Conservation (phyloP, 2,113 vertebrate species). For the Rafetus swinhoei region DNA sequence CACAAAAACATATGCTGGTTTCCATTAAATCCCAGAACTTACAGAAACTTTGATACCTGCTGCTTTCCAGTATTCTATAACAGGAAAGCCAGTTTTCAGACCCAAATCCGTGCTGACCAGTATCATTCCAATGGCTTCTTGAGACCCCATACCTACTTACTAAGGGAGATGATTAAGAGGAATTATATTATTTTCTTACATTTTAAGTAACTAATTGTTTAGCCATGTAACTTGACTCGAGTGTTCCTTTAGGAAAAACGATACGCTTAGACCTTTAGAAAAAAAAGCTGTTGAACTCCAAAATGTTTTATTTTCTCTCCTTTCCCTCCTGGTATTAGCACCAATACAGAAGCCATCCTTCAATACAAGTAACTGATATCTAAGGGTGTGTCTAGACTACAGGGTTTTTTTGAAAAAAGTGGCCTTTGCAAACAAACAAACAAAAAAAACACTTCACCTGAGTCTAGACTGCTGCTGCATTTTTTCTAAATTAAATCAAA, state of each 20-base stretch:
- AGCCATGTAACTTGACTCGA: background rate
- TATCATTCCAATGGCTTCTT: background rate
- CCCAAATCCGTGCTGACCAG: background rate
- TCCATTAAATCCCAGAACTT: background rate
- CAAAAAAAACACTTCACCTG: no score
- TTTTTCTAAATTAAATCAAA: no score
- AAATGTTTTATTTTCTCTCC: background rate
- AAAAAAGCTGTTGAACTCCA: background rate
- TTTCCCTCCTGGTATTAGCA: background rate
- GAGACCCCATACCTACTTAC: background rate
- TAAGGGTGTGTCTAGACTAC: background rate
- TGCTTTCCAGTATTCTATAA: background rate
- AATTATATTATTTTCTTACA: background rate
- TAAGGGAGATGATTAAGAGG: background rate
- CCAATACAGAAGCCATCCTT: background rate
- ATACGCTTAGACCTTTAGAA: background rate
- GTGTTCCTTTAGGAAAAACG: background rate
- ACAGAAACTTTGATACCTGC: background rate
- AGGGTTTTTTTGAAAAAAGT: no score
- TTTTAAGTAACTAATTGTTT: background rate
- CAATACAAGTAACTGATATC: background rate
- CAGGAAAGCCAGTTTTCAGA: background rate
- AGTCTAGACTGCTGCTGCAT: no score
- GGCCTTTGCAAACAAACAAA: no score
- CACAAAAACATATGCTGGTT: background rate